A percentile compares a stretch with the other conserved stretches of the same genome.
These are phyloP conservation scores for Shargacucullia verbasci DNA, from an alignment of 2,888 invertebrate genomes.

Conservation along the genomic window DNA sequence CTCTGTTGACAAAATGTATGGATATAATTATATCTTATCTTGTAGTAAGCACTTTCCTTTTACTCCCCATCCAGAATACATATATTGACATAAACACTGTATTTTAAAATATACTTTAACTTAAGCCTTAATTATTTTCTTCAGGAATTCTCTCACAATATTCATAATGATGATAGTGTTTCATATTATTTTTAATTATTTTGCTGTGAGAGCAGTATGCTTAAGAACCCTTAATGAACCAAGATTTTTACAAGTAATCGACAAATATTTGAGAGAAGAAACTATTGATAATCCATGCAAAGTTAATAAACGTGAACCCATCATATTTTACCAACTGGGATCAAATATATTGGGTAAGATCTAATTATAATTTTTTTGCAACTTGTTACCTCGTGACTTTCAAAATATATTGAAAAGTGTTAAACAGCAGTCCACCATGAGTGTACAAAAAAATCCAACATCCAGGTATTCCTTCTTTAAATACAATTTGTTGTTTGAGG, in stretches of 20 bases:
- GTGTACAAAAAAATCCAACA: too few species aligned
- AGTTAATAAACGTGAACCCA: constrained; percentile 92
- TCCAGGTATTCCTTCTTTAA: too few species aligned
- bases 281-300: constrained; percentile 90
- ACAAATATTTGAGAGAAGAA: constrained; percentile 90
- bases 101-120: too few species aligned
- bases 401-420: too few species aligned
- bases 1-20: too few species aligned
- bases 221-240: constrained; percentile 95
- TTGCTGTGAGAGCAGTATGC: constrained; percentile 94
- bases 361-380: too few species aligned
- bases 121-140: constrained; percentile 32
- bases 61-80: too few species aligned
- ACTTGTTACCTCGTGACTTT: too few species aligned
- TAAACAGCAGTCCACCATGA: too few species aligned
- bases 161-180: constrained; percentile 92
- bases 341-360: constrained; percentile 68
- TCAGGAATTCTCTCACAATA: constrained; percentile 92
- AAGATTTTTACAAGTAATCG: constrained; percentile 92
- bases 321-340: constrained; percentile 71
- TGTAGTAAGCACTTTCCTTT: too few species aligned
- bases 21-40: too few species aligned
- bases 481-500: background rate
- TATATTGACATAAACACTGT: too few species aligned
- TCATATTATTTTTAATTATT: constrained; percentile 96